Conservation (phyloP, 2,113 vertebrate species). For the Nipponia nippon region DNA sequence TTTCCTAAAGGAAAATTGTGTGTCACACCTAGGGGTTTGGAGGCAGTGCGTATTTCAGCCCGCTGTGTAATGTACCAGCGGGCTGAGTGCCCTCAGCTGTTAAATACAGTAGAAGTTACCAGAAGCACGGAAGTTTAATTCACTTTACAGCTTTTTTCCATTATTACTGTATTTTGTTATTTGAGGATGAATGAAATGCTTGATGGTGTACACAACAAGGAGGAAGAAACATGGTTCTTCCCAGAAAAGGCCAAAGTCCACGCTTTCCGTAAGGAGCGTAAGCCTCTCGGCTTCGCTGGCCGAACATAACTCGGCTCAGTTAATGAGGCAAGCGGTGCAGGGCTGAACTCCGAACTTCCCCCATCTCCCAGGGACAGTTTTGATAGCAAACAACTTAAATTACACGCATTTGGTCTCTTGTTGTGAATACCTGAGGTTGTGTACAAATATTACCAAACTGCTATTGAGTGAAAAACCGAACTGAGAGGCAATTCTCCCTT, state of each 20-base stretch:
- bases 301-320: fast-evolving
- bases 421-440: neutral
- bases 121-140: neutral
- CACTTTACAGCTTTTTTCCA: neutral
- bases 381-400: neutral
- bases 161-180: neutral
- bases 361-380: fast-evolving
- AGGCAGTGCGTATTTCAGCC: neutral
- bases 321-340: no score
- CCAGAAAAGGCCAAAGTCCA: neutral
- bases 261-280: fast-evolving
- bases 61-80: neutral
- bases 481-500: neutral
- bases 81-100: neutral
- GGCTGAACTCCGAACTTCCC: neutral
- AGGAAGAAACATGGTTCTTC: fast-evolving
- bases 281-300: neutral
- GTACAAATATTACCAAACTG: neutral
- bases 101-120: no score
- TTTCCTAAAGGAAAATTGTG: neutral
- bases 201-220: neutral
- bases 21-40: fast-evolving
- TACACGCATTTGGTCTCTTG: fast-evolving
- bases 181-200: neutral
- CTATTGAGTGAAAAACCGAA: fast-evolving